Evolutionary conservation across 1,140 invertebrate genomes (phyloP).

Genomic region (Lucilia sericata): DNA sequence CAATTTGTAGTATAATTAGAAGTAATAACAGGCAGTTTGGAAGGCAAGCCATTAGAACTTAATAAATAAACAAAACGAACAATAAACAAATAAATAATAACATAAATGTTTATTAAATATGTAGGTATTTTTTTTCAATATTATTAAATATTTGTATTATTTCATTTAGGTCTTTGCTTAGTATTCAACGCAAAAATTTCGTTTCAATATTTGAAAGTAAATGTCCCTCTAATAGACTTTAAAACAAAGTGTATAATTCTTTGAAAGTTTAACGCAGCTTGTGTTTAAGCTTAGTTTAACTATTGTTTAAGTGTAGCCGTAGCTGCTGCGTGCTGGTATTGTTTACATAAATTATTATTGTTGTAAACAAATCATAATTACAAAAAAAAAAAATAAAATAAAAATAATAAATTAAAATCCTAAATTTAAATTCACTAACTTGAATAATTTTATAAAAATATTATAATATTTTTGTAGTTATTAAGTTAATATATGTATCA

Average conservation of each 20-base stretch:
- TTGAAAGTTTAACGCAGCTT: conserved; percentile 38
- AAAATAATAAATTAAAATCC: background rate
- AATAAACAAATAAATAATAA: background rate
- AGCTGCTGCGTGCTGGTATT: conserved; percentile 17
- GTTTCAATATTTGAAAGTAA: background rate
- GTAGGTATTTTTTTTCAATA: no score
- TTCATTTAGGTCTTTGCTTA: background rate
- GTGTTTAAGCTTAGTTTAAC: conserved; percentile 13
- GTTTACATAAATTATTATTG: background rate
- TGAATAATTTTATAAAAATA: no score
- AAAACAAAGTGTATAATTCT: background rate
- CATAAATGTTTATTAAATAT: background rate
- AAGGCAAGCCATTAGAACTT: conserved; percentile 15
- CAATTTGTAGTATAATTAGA: conserved; percentile 18
- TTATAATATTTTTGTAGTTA: no score
- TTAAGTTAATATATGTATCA: no score
- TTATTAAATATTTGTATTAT: no score
- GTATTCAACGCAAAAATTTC: background rate
- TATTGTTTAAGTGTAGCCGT: conserved; percentile 8
- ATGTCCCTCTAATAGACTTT: background rate
- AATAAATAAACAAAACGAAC: no score
- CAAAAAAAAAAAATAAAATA: conserved; percentile 9
- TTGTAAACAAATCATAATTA: background rate
- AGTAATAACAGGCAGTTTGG: conserved; percentile 31
- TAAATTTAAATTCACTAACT: no score